phyloP scores from a whole-genome alignment of 2,888 invertebrate species.

The Nymphalis urticae region DNA sequence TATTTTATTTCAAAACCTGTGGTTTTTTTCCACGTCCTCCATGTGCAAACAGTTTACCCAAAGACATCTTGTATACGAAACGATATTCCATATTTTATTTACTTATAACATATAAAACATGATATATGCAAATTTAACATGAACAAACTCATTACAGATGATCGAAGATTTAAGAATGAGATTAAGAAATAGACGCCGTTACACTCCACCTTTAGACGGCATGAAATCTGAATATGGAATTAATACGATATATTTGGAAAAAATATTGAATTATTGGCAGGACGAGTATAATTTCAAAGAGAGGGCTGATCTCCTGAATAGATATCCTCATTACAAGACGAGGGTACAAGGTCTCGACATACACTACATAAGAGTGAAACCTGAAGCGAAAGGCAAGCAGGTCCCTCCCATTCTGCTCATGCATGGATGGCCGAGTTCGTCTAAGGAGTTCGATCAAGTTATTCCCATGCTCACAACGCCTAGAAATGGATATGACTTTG shows the following conservation, averaged over 20 bases:
- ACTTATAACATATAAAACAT: neutral
- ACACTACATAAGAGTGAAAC: constrained; percentile 88
- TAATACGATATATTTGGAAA: constrained; percentile 85
- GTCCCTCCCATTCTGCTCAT: constrained; percentile 86
- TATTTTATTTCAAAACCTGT: too few species aligned
- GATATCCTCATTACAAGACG: constrained; percentile 88
- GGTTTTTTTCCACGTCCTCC: too few species aligned
- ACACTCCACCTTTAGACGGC: constrained; percentile 84
- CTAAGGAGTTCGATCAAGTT: constrained; percentile 89
- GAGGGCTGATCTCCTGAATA: constrained; percentile 85
- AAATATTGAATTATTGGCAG: constrained; percentile 88
- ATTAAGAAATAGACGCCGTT: constrained; percentile 75
- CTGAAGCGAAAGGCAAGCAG: constrained; percentile 56
- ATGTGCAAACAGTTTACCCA: too few species aligned
- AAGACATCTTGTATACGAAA: too few species aligned
- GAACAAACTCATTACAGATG: constrained; percentile 53
- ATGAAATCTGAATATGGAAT: constrained; percentile 92
- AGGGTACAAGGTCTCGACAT: constrained; percentile 87
- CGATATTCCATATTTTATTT: too few species aligned
- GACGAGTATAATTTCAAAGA: constrained; percentile 85
- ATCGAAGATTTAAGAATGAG: constrained; percentile 83
- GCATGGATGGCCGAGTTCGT: constrained; percentile 95
- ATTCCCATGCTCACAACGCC: constrained; percentile 85
- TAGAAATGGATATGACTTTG: constrained; percentile 79
- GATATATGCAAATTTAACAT: too few species aligned